Conservation (phyloP, 2,888 invertebrate species). For the Athalia circularis region DNA sequence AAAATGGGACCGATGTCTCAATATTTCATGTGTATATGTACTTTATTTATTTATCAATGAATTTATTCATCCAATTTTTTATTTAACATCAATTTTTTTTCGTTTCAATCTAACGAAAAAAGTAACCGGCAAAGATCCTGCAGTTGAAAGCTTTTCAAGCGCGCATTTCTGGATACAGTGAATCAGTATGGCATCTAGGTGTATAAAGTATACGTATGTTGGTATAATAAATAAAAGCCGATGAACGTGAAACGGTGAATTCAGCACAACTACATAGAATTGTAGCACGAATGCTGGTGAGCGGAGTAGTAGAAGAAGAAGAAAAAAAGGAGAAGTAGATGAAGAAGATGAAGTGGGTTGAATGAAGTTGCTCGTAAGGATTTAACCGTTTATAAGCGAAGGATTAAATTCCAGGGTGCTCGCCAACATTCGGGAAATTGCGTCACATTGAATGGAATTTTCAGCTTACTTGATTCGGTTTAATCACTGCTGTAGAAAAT, state of each 20-base stretch:
- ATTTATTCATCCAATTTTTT: not conserved
- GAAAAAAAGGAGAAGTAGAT: not conserved
- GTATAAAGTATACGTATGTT: too few species aligned
- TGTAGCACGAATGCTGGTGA: not conserved
- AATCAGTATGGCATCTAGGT: too few species aligned
- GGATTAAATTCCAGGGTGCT: constrained; percentile 4
- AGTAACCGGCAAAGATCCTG: too few species aligned
- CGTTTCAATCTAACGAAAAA: too few species aligned
- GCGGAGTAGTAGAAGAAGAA: not conserved
- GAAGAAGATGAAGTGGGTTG: constrained; percentile 8
- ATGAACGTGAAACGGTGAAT: too few species aligned
- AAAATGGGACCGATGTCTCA: too few species aligned
- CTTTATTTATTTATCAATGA: not conserved
- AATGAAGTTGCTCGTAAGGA: constrained; percentile 2
- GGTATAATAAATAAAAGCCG: too few species aligned
- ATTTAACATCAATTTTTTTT: too few species aligned
- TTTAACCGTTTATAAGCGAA: constrained; percentile 16
- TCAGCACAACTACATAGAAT: not conserved
- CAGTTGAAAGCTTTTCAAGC: too few species aligned
- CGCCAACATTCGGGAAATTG: not conserved
- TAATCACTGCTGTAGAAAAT: not conserved
- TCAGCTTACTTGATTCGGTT: constrained; percentile 30
- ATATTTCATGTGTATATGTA: not conserved
- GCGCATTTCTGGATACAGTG: too few species aligned
- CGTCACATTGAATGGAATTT: constrained; percentile 10